A percentile compares a stretch with the other conserved stretches of the same genome.
Conservation (phyloP, 1,140 invertebrate genomes). For the Apis florea region DNA sequence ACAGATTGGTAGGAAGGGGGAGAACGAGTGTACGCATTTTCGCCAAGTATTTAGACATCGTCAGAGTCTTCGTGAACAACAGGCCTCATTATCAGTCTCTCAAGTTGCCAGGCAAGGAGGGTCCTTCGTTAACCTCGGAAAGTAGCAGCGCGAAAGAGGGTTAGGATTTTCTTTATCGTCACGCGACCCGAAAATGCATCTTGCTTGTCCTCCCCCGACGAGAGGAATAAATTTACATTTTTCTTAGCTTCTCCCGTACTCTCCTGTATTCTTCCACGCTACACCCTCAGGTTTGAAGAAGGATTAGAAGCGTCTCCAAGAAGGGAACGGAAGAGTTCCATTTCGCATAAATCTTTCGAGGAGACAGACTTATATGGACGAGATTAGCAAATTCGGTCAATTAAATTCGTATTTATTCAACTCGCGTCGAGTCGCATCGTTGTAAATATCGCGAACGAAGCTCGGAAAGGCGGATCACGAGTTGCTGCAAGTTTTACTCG, state of each 20-base stretch:
- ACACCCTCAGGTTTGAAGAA: not conserved
- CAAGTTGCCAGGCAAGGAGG: not conserved
- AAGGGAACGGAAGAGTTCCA: not conserved
- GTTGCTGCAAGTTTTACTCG: not conserved
- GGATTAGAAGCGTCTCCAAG: constrained; percentile 3
- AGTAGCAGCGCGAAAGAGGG: not conserved
- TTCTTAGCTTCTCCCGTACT: not conserved
- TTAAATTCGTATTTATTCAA: constrained; percentile 20
- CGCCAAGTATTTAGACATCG: not conserved
- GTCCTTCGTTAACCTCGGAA: constrained; percentile 24
- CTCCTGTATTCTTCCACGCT: not conserved
- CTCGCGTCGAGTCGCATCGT: constrained; percentile 6
- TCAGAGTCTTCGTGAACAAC: constrained; percentile 15
- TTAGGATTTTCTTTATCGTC: not conserved
- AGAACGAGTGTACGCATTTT: constrained; percentile 1
- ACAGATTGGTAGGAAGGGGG: not conserved
- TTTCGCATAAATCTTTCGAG: constrained; percentile 8
- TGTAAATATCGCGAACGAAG: constrained; percentile 11
- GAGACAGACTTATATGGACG: not conserved
- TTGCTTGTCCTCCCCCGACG: not conserved
- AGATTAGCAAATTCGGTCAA: constrained; percentile 17
- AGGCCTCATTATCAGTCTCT: constrained; percentile 36
- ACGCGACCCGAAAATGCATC: constrained; percentile 3
- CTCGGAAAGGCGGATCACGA: not conserved
- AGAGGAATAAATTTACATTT: constrained; percentile 33